These are phyloP conservation scores for Sanderia malayensis DNA, from an alignment of 30 jellyfish, hydroid and myxozoan species.

Conservation along the genomic window DNA sequence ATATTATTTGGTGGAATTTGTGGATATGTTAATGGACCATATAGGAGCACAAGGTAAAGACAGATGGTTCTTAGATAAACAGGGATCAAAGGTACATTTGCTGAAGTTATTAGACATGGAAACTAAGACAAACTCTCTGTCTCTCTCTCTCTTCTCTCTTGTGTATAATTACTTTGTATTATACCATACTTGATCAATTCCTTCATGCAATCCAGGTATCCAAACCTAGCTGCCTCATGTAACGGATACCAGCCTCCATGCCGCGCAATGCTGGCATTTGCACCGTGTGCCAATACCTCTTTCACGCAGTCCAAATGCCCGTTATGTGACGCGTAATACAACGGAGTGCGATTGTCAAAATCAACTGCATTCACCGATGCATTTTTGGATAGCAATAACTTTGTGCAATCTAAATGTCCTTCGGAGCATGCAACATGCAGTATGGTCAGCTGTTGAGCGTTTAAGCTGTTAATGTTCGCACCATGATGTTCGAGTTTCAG, in stretches of 20 bases:
- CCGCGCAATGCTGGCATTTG: conserved; percentile 51
- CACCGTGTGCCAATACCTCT: conserved; percentile 32
- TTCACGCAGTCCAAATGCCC: conserved; percentile 67
- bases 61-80: too few species aligned
- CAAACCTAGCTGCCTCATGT: conserved; percentile 88
- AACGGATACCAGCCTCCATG: conserved; percentile 92
- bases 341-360: conserved; percentile 77
- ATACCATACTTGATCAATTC: conserved; percentile 51
- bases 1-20: too few species aligned
- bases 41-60: too few species aligned
- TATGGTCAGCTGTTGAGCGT: conserved; percentile 77
- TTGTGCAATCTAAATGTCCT: conserved; percentile 53
- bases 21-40: too few species aligned
- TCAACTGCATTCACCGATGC: conserved; percentile 74
- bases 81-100: too few species aligned
- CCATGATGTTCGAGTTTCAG: conserved; percentile 50
- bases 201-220: conserved; percentile 55
- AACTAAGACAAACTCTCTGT: too few species aligned
- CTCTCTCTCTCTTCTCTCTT: too few species aligned
- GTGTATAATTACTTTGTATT: too few species aligned
- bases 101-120: too few species aligned
- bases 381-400: conserved; percentile 34
- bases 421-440: conserved; percentile 68
- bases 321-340: conserved; percentile 70
- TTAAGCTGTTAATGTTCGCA: conserved; percentile 66